A percentile compares a stretch with the other conserved stretches of the same genome.
Evolutionary conservation across 1,140 invertebrate species (phyloP).

Genomic region (Adoxophyes honmai): DNA sequence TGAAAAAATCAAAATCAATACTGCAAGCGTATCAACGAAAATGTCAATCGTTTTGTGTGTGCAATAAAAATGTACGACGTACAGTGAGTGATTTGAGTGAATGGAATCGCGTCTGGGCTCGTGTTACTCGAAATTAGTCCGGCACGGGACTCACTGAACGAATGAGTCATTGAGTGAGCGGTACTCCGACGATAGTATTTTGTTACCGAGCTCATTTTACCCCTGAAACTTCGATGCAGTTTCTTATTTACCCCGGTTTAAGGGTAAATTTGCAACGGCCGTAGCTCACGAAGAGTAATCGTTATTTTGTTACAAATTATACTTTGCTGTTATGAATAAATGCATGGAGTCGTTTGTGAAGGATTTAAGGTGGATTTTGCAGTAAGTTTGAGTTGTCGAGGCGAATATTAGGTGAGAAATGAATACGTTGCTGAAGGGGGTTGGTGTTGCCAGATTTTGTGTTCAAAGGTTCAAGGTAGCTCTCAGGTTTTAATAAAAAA

Average conservation of each 20-base stretch:
- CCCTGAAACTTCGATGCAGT: too few species aligned
- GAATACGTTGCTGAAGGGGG: not conserved
- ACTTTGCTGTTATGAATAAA: not conserved
- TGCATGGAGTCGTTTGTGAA: not conserved
- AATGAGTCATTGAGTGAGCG: constrained; percentile 11
- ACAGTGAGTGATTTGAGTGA: not conserved
- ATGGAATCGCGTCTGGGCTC: constrained; percentile 3
- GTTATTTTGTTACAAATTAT: not conserved
- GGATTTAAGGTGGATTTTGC: not conserved
- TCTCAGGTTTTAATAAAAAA: not conserved
- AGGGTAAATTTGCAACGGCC: not conserved
- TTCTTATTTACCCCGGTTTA: not conserved
- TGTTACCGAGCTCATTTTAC: not conserved
- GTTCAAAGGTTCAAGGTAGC: not conserved
- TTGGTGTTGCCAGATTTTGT: constrained; percentile 6
- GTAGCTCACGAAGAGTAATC: not conserved
- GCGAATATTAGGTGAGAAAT: not conserved
- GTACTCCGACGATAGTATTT: not conserved
- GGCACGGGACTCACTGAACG: not conserved
- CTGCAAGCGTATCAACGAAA: too few species aligned
- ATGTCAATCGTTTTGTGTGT: too few species aligned
- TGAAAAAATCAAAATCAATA: too few species aligned
- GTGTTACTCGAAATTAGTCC: not conserved
- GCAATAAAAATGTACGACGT: too few species aligned
- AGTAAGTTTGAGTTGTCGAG: not conserved